These are phyloP conservation scores for Chunga burmeisteri DNA, from an alignment of 2,113 vertebrate genomes.

Conservation along the genomic window DNA sequence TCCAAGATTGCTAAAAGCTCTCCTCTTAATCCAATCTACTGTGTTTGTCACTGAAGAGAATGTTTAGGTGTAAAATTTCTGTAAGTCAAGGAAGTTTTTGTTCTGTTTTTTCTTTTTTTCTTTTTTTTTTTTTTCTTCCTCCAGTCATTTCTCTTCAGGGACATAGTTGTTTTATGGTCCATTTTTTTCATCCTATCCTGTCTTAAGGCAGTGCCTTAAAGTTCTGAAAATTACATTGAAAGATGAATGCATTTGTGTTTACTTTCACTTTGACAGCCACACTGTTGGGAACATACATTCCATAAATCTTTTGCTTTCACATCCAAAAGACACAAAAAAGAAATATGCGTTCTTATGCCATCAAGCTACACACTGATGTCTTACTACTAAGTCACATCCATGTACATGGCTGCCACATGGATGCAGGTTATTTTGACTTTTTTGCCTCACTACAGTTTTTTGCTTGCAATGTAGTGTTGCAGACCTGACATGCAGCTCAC, in stretches of 20 bases:
- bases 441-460: neutral
- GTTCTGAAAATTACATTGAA: neutral
- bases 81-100: neutral
- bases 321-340: neutral
- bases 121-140: fast-evolving
- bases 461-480: neutral
- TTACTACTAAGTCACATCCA: neutral
- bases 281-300: neutral
- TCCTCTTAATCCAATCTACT: neutral
- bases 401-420: neutral
- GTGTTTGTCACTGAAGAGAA: neutral
- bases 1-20: neutral
- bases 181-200: neutral
- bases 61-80: neutral
- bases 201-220: neutral
- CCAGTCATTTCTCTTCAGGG: neutral
- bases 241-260: neutral
- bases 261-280: neutral
- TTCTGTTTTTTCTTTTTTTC: neutral
- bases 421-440: neutral
- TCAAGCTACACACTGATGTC: neutral
- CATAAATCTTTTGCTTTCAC: neutral
- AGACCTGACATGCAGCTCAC: neutral
- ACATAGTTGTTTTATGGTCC: neutral
- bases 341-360: neutral